Evolutionary conservation across 2,113 vertebrate genomes (phyloP), one percentile per base, ranked within the genome.

Genomic region (Hippocampus guttulatus): DNA sequence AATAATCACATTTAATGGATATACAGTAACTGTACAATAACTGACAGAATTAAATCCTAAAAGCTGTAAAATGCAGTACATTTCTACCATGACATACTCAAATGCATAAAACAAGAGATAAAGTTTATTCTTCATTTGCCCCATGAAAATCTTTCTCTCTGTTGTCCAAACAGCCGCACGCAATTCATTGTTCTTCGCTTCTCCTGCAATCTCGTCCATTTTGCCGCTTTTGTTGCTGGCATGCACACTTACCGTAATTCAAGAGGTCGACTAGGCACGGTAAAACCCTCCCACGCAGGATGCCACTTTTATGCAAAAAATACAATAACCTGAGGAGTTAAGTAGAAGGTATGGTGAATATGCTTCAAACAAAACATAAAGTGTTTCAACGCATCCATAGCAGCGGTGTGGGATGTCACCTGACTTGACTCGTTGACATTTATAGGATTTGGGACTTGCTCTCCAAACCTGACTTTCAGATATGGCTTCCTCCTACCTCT

Each of bases 241-340:
- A 88, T 91, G 90, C 81, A 76, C 78, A 81, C 83, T 77, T 61
- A 82, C 14, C 43, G 43, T 45, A 45, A 79, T 88, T 84, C 89
- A 94, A 94, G 92, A 91, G 87, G 79, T 90, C 91, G 85, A 63
- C 91, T 93, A 94, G 92, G 83, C 88, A 90, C 81, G 93, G 80
- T 93, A 93, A 93, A 91, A 93, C 89, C 75, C 90, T 95, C 79
- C 94, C 93, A 63, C 93, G 92, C 87, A 93, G 92, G 94, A 95
- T 95, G 94, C 92, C 92, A 85, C 92, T 96, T 79, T 90, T 96
- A 92, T 92, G 92, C 87, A 94, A 16, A 87, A 81, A 79, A 90
- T 87, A 90, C 84, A 94, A 93, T 89, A 84, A 87, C 66, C 78
- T 90, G 40, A 92, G 91, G 90, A 95, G 94, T 94, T 94, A 94